phyloP scores from a whole-genome alignment of 1,140 invertebrate species.

The Trissolcus basalis region DNA sequence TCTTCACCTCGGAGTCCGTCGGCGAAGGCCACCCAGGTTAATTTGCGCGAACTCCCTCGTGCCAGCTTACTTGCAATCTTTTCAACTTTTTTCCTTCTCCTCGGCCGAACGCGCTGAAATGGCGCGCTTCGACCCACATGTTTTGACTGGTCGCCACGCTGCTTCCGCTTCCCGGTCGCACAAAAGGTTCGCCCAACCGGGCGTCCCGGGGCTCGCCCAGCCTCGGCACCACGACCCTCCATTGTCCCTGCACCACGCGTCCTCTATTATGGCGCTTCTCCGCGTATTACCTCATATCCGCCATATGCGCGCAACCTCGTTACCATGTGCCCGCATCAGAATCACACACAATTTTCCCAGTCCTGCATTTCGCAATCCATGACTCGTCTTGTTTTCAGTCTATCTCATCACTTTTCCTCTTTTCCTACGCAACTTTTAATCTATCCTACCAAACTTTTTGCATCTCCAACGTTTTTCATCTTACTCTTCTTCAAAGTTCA shows the following conservation, averaged over 20 bases:
- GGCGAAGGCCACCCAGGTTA: slow-evolving; percentile 98
- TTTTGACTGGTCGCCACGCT: background rate
- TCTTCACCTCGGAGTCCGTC: slow-evolving; percentile 99
- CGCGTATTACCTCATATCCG: slow-evolving; percentile 39
- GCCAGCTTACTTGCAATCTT: background rate
- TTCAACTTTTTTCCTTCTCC: background rate
- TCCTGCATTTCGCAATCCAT: background rate
- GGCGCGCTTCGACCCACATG: background rate
- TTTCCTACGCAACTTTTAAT: too few species aligned
- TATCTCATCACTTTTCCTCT: background rate
- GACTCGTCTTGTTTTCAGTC: background rate
- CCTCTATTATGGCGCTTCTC: slow-evolving; percentile 27
- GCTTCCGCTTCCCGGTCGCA: background rate
- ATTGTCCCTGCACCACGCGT: slow-evolving; percentile 11
- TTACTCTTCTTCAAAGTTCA: too few species aligned
- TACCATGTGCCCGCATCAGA: slow-evolving; percentile 46
- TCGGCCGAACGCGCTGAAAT: slow-evolving; percentile 64
- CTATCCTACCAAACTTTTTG: too few species aligned
- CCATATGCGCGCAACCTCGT: slow-evolving; percentile 45
- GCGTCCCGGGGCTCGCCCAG: too few species aligned
- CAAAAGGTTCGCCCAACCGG: too few species aligned
- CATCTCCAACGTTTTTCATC: too few species aligned
- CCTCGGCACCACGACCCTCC: slow-evolving; percentile 4
- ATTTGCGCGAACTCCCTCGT: slow-evolving; percentile 59
- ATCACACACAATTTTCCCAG: background rate